Percentiles rank a stretch among this genome's conserved stretches.
These are phyloP conservation scores for Nycticryphes semicollaris DNA, from an alignment of 2,113 vertebrate genomes.

Conservation along the genomic window DNA sequence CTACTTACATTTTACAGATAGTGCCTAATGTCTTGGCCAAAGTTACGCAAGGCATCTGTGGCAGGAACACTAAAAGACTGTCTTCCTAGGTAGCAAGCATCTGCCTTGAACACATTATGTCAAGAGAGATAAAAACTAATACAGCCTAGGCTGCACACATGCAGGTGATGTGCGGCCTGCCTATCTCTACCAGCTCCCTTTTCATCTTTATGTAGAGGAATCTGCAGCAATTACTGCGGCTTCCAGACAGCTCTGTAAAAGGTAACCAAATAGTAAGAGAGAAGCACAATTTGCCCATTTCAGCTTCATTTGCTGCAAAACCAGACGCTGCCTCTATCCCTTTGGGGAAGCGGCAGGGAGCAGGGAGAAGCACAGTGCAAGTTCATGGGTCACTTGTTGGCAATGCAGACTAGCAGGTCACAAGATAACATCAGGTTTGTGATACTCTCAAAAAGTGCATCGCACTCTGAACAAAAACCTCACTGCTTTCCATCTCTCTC, in stretches of 20 bases:
- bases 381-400: constrained; percentile 9
- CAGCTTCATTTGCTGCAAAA: constrained; percentile 9
- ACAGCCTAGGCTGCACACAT: neutral
- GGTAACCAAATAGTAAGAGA: neutral
- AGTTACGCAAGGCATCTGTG: neutral
- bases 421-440: neutral
- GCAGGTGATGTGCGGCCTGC: neutral
- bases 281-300: neutral
- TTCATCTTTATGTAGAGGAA: neutral
- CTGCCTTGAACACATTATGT: neutral
- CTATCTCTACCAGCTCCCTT: neutral
- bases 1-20: neutral
- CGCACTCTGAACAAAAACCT: neutral
- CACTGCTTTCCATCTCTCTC: neutral
- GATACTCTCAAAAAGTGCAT: neutral
- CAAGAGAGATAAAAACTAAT: constrained; percentile 2
- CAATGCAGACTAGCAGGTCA: neutral
- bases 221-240: neutral
- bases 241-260: constrained; percentile 9
- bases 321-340: neutral
- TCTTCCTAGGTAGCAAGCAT: neutral
- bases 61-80: neutral
- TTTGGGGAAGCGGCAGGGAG: neutral
- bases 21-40: neutral
- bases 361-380: neutral